Base-by-base conservation (phyloP, 2,113 vertebrate genomes). In the Antechinus stuartii region DNA sequence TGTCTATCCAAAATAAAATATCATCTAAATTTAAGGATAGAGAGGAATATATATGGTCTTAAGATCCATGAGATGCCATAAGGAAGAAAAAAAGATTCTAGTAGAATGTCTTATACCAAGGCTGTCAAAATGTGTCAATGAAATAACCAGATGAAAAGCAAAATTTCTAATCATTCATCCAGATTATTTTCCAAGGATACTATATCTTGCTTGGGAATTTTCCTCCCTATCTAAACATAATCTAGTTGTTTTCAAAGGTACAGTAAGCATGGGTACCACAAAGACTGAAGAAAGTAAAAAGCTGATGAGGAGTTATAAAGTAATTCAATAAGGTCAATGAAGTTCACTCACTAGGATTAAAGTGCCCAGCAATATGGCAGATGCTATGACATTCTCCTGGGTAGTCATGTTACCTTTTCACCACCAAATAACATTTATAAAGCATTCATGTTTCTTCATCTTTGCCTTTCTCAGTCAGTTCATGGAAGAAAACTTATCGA, bases 281-380 rank as follows among this genome's bases (percentile, higher is more conserved):
- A 91, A 97, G 95, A 94, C 26, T 22, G 95, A 47, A 91, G 12
- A 92, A 90, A 94, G 24, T 27, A 89, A 96, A 94, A 95, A 92
- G 92, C 92, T 54, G 47, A 93, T 94, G 90, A 91, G 76, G n/a
- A n/a, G 22, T 93, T 84, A 84, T 30, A 92, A 11, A 26, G 93
- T 94, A 94, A 94, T 91, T 91, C 52, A 96, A 95, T 35, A 90
- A 96, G 25, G 92, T 89, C 91, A 95, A 93, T 92, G 95, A 95
- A 93, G 46, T 91, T 96, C 89, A 94, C 89, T 94, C 96, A 93
- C 76, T 96, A 96, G 96, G 95, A 97, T 90, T 96, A 92, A 54
- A 93, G 50, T 90, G 57, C 42, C 46, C 11, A 54, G 94, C 52
- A 56, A 47, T 42, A 92, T 25, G 96, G 56, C 47, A 50, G 90